These are phyloP conservation scores for Tiliqua scincoides DNA, from an alignment of 2,113 vertebrate genomes.

Conservation along the genomic window DNA sequence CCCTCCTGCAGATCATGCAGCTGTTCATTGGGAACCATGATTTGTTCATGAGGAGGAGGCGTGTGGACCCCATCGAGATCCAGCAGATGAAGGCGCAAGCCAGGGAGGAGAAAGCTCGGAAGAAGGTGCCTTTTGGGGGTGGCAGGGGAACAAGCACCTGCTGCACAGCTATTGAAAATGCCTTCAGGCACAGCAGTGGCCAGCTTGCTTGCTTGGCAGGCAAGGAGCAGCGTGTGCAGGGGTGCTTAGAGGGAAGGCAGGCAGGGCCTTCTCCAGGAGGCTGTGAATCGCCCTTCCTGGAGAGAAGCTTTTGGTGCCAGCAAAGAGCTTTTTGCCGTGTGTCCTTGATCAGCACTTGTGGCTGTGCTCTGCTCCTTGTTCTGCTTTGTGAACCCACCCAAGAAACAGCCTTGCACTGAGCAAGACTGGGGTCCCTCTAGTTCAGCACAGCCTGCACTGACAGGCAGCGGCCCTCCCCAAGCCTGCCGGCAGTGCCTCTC, in stretches of 20 bases:
- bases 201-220: background rate
- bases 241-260: background rate
- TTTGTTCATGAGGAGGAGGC: conserved; percentile 90
- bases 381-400: no score
- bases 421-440: no score
- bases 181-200: conserved; percentile 4
- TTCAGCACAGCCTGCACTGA: no score
- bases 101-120: conserved; percentile 90
- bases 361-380: no score
- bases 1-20: conserved; percentile 83
- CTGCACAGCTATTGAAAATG: background rate
- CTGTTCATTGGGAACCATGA: conserved; percentile 92
- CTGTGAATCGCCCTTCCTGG: background rate
- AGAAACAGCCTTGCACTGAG: no score
- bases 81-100: conserved; percentile 95
- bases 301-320: no score
- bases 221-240: background rate
- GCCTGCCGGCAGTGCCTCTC: no score
- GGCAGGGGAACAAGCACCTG: background rate
- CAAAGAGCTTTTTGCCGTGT: no score
- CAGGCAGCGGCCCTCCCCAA: no score
- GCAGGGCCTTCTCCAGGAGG: background rate
- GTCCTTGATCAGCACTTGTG: no score
- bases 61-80: conserved; percentile 91
- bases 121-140: conserved; percentile 78